phyloP scores from a whole-genome alignment of 2,888 invertebrate genomes.

The Oasisia sp. region DNA sequence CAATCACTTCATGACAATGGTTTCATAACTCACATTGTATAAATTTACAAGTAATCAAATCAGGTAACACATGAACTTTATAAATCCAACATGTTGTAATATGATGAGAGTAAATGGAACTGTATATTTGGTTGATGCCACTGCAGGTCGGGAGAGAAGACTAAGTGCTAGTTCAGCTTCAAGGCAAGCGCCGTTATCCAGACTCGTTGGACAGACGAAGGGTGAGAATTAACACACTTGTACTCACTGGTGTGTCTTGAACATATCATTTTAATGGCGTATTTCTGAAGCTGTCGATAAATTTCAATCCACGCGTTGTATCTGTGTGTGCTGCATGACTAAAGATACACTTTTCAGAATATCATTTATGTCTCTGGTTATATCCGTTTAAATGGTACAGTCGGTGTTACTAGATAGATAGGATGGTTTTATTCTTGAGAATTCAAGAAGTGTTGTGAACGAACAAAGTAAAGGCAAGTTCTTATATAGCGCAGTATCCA shows the following conservation, averaged over 20 bases:
- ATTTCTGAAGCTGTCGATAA: neutral
- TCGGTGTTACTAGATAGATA: no score
- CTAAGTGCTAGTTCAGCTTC: conserved; percentile 53
- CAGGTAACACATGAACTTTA: neutral
- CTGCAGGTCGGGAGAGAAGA: conserved; percentile 58
- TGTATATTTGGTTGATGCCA: neutral
- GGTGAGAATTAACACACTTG: neutral
- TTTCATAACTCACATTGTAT: no score
- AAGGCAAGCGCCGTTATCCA: neutral
- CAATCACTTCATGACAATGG: no score
- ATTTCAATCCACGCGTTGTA: neutral
- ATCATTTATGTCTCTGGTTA: no score
- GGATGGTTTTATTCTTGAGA: no score
- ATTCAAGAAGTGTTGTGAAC: no score
- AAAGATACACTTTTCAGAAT: no score
- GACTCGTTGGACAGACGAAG: neutral
- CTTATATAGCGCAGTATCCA: no score
- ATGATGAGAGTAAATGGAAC: neutral
- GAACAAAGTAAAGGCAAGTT: no score
- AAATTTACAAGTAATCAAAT: no score
- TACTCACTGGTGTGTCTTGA: neutral
- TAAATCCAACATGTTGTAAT: neutral
- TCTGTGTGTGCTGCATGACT: neutral
- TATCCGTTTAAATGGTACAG: no score
- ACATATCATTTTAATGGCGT: neutral